phyloP scores from a whole-genome alignment of 35 echinoderm and acorn worm species.

The Heliocidaris tuberculata region DNA sequence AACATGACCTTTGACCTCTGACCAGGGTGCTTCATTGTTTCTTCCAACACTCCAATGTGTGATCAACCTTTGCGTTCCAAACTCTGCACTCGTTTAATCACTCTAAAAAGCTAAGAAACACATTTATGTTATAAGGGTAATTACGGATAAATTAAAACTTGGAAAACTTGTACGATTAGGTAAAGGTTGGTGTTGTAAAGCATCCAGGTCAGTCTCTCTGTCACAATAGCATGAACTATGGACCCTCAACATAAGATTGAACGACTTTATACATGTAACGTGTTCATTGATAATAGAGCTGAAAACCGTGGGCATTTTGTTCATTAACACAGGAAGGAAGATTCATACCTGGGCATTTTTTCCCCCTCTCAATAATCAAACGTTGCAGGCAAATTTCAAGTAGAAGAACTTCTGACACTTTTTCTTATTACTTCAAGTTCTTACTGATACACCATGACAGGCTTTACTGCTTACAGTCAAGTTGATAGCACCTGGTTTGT shows the following conservation, averaged over 20 bases:
- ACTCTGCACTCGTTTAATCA: not conserved
- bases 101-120: not conserved
- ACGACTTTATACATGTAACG: not conserved
- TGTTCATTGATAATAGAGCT: too few relatives aligned
- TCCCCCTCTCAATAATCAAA: too few relatives aligned
- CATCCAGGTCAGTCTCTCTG: not conserved
- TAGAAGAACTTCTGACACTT: too few relatives aligned
- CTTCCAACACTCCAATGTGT: not conserved
- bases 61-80: not conserved
- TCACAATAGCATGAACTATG: not conserved
- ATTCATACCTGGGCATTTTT: too few relatives aligned
- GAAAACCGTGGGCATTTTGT: too few relatives aligned
- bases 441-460: too few relatives aligned
- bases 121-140: not conserved
- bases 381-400: too few relatives aligned
- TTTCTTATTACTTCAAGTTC: too few relatives aligned
- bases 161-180: not conserved
- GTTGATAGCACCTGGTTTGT: too few relatives aligned
- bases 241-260: not conserved
- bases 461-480: too few relatives aligned
- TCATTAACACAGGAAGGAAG: too few relatives aligned
- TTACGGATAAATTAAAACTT: not conserved
- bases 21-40: not conserved
- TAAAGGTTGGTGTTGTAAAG: not conserved
- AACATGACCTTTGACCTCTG: conserved; percentile 10